A percentile compares a stretch with the other conserved stretches of the same genome.
phyloP scores from a whole-genome alignment of 2,888 invertebrate species.

The Acheta domesticus region DNA sequence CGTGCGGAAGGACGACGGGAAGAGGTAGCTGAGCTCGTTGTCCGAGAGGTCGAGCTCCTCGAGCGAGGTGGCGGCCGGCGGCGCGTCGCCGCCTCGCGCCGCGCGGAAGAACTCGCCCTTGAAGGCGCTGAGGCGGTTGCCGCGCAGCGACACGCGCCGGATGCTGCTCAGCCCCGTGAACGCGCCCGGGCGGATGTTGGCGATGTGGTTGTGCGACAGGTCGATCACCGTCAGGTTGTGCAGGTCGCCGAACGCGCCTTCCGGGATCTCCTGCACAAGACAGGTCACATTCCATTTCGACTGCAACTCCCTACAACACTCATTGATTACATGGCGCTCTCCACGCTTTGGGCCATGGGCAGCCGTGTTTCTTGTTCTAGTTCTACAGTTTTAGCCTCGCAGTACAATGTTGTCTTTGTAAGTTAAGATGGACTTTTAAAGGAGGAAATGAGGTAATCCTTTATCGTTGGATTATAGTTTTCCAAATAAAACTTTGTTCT shows the following conservation, averaged over 20 bases:
- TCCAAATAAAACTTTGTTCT: too few relatives aligned
- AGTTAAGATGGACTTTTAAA: too few relatives aligned
- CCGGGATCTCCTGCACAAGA: conserved; percentile 68
- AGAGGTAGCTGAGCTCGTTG: conserved; percentile 76
- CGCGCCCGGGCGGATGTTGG: conserved; percentile 68
- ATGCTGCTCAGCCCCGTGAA: conserved; percentile 76
- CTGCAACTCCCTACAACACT: neutral
- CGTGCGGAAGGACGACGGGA: conserved; percentile 79
- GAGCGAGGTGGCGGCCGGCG: conserved; percentile 53
- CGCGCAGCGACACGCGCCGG: conserved; percentile 65
- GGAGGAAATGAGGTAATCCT: too few relatives aligned
- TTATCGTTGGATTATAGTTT: too few relatives aligned
- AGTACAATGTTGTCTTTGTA: too few relatives aligned
- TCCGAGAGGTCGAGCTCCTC: conserved; percentile 76
- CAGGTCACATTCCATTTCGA: conserved; percentile 54
- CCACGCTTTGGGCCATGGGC: too few relatives aligned
- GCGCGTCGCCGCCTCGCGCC: conserved; percentile 53
- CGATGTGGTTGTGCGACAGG: conserved; percentile 74
- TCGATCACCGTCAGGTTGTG: conserved; percentile 71
- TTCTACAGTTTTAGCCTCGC: too few relatives aligned
- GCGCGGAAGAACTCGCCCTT: conserved; percentile 76
- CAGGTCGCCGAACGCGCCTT: conserved; percentile 72
- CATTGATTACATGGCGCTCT: neutral
- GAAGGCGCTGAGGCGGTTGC: conserved; percentile 75
- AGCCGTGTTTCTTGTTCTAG: too few relatives aligned